phyloP scores from a whole-genome alignment of 2,888 invertebrate genomes.

The Steinernema scapterisci region DNA sequence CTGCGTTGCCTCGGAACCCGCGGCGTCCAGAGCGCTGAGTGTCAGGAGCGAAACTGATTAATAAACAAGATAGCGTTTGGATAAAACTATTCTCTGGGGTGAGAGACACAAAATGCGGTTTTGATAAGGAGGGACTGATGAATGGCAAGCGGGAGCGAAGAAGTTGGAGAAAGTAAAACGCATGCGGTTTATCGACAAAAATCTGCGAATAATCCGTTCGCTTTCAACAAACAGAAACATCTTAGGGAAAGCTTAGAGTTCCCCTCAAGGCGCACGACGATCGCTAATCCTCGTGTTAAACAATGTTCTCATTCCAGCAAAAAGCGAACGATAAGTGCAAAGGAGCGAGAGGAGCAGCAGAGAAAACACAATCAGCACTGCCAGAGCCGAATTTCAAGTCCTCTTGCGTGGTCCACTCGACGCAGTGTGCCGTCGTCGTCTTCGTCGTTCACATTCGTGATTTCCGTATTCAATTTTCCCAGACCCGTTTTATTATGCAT shows the following conservation, averaged over 20 bases:
- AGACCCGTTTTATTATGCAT: constrained; percentile 32
- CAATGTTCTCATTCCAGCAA: constrained; percentile 14
- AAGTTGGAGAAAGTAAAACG: neutral
- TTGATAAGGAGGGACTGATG: too few relatives aligned
- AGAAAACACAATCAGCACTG: constrained; percentile 27
- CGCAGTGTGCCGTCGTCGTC: constrained; percentile 14
- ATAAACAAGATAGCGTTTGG: constrained; percentile 20
- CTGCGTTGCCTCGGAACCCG: neutral
- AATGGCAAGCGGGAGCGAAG: neutral
- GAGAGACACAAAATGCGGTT: neutral
- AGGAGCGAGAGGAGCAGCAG: constrained; percentile 10
- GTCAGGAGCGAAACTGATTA: constrained; percentile 18
- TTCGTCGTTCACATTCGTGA: constrained; percentile 18
- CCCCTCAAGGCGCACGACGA: neutral
- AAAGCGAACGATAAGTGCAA: constrained; percentile 15
- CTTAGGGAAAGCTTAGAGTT: neutral
- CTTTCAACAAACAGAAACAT: neutral
- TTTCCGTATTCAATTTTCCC: constrained; percentile 32
- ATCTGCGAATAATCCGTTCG: constrained; percentile 25
- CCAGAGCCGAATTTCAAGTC: constrained; percentile 25
- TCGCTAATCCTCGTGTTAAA: constrained; percentile 18
- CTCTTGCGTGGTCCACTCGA: constrained; percentile 20
- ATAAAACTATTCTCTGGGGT: constrained; percentile 1
- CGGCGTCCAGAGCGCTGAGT: neutral
- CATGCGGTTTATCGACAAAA: neutral